Conservation (phyloP, 2,113 vertebrate genomes). For the Rhombomys opimus region DNA sequence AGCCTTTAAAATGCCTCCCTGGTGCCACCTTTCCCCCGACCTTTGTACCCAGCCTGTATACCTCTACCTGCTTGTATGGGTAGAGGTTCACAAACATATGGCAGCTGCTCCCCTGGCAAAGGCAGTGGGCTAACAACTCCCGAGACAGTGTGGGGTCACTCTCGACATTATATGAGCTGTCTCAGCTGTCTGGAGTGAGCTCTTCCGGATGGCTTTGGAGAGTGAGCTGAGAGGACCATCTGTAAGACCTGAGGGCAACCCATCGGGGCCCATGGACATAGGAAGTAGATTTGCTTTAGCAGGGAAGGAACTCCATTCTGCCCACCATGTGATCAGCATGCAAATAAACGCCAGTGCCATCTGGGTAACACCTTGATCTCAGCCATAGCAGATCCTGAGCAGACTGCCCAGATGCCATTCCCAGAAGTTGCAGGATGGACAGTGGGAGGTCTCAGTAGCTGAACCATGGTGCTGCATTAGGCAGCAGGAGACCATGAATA, state of each 20-base stretch:
- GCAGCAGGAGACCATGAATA: neutral
- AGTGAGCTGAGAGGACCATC: neutral
- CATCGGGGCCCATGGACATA: neutral
- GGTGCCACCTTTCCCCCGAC: neutral
- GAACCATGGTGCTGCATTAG: neutral
- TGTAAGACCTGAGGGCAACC: neutral
- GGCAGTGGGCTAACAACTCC: neutral
- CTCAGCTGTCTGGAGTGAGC: neutral
- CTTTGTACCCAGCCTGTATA: neutral
- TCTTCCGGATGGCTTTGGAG: conserved; percentile 2
- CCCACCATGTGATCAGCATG: neutral
- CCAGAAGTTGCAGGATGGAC: neutral
- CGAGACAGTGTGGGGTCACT: neutral
- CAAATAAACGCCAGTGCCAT: neutral
- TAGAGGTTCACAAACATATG: neutral
- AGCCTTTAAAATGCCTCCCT: neutral
- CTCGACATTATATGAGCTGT: neutral
- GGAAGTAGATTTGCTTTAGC: neutral
- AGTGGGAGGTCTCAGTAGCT: neutral
- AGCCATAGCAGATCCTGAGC: neutral
- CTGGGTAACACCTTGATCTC: neutral
- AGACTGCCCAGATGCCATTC: neutral
- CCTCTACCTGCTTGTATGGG: neutral
- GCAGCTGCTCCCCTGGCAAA: neutral
- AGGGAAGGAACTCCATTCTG: neutral